phyloP scores from a whole-genome alignment of 2,113 vertebrate genomes.

The Mormyrus iriodes region DNA sequence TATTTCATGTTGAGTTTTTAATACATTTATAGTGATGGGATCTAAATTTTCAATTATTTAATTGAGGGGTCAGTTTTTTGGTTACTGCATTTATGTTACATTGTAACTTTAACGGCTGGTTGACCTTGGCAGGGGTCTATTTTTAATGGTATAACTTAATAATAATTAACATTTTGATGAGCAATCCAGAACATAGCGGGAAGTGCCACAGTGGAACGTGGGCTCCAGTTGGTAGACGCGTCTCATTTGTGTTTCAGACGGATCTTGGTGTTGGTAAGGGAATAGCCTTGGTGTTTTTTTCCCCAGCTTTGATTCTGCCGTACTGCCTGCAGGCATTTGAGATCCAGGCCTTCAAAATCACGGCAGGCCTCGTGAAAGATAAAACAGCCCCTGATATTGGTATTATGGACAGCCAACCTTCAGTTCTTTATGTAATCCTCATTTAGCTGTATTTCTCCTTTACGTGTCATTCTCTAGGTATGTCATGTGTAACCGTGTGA shows the following conservation, averaged over 20 bases:
- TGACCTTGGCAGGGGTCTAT: neutral
- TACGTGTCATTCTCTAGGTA: neutral
- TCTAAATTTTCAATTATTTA: neutral
- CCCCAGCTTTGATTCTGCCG: neutral
- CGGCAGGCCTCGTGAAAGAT: neutral
- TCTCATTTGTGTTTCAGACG: conserved; percentile 1
- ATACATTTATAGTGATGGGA: neutral
- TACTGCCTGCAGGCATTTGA: conserved; percentile 5
- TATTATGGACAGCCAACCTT: neutral
- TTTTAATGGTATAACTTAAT: neutral
- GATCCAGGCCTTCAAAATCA: neutral
- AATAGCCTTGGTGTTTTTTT: neutral
- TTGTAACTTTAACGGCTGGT: neutral
- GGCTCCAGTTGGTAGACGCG: neutral
- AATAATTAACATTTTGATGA: neutral
- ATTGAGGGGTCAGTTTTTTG: neutral
- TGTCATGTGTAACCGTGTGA: neutral
- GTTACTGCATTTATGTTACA: neutral
- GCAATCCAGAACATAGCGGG: neutral
- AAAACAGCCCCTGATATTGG: neutral
- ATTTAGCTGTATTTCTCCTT: neutral
- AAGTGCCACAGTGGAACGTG: neutral
- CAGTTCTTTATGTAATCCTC: neutral
- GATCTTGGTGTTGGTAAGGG: neutral
- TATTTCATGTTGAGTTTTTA: neutral